Evolutionary conservation across 2,888 invertebrate genomes (phyloP).

Genomic region (Amiota communis): DNA sequence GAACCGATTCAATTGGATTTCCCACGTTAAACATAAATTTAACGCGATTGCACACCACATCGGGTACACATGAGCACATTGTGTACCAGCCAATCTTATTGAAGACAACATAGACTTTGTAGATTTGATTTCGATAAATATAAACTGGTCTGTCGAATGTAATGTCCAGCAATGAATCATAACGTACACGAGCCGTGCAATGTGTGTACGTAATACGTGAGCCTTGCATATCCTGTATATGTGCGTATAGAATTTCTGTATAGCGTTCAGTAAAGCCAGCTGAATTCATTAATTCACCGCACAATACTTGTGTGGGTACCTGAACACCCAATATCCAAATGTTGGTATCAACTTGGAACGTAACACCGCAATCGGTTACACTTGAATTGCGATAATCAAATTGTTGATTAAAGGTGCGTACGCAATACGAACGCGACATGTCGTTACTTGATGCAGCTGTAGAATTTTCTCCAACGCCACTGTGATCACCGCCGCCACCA

Average conservation of each 20-base stretch:
- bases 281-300: slow-evolving; percentile 71
- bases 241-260: slow-evolving; percentile 86
- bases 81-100: slow-evolving; percentile 89
- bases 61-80: slow-evolving; percentile 81
- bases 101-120: slow-evolving; percentile 87
- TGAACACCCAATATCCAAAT: slow-evolving; percentile 79
- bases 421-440: slow-evolving; percentile 80
- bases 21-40: slow-evolving; percentile 85
- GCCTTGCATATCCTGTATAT: slow-evolving; percentile 85
- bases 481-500: slow-evolving; percentile 34
- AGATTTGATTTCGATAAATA: slow-evolving; percentile 81
- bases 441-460: slow-evolving; percentile 67
- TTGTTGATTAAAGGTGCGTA: slow-evolving; percentile 79
- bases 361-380: slow-evolving; percentile 84
- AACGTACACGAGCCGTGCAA: slow-evolving; percentile 84
- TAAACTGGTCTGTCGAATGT: slow-evolving; percentile 86
- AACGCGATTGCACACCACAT: slow-evolving; percentile 81
- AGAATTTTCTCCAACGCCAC: slow-evolving; percentile 36
- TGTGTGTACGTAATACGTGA: slow-evolving; percentile 87
- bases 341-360: slow-evolving; percentile 86
- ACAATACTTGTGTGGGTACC: slow-evolving; percentile 82
- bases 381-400: slow-evolving; percentile 84
- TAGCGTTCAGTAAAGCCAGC: slow-evolving; percentile 75
- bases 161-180: slow-evolving; percentile 83
- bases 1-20: slow-evolving; percentile 80